phyloP scores from a whole-genome alignment of 2,113 vertebrate species.

The Gavialis gangeticus region DNA sequence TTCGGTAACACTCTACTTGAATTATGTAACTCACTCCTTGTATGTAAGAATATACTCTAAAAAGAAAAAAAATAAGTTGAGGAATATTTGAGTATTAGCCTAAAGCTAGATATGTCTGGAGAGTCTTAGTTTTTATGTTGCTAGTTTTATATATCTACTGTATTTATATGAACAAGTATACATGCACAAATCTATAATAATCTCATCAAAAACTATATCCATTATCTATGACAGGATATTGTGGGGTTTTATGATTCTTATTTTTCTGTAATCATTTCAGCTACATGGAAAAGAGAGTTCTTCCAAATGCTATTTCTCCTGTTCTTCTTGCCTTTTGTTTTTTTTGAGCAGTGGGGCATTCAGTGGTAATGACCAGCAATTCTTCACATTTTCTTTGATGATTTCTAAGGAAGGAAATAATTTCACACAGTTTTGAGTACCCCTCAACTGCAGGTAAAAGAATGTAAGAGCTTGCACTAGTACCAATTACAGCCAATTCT shows the following conservation, averaged over 20 bases:
- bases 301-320: not conserved
- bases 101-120: not conserved
- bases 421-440: not conserved
- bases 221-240: not conserved
- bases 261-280: not conserved
- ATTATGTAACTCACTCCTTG: not conserved
- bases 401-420: not conserved
- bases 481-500: not conserved
- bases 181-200: not conserved
- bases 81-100: not conserved
- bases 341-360: not conserved
- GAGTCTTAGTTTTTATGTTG: not conserved
- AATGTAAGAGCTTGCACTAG: not conserved
- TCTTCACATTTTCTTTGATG: not conserved
- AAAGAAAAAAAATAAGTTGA: not conserved
- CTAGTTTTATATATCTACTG: not conserved
- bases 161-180: not conserved
- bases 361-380: not conserved
- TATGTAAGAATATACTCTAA: not conserved
- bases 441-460: not conserved
- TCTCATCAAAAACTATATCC: not conserved
- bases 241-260: not conserved
- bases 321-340: not conserved
- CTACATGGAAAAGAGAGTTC: not conserved
- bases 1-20: not conserved